A percentile compares a stretch with the other conserved stretches of the same genome.
Conservation (phyloP, 2,888 invertebrate genomes). For the Rhagonycha fulva region DNA sequence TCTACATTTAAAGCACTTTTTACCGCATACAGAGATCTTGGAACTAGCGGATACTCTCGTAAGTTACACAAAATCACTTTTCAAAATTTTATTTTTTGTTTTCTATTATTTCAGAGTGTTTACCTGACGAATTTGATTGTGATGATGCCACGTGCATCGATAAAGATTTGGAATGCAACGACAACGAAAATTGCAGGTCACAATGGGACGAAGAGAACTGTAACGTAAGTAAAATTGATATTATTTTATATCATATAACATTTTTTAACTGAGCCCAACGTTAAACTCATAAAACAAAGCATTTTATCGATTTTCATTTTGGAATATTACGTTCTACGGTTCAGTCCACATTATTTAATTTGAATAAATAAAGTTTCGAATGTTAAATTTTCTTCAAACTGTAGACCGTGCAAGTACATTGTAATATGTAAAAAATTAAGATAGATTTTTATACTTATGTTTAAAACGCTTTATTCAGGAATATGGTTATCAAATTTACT, state of each 20-base stretch:
- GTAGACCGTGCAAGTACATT: not conserved
- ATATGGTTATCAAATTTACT: not conserved
- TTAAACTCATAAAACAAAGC: not conserved
- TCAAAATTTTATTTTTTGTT: not conserved
- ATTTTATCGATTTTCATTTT: not conserved
- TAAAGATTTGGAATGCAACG: slow-evolving; percentile 69
- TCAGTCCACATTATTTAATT: not conserved
- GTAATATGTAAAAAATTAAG: no score
- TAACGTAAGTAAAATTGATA: slow-evolving; percentile 52
- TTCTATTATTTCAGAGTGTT: slow-evolving; percentile 48
- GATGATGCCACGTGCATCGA: slow-evolving; percentile 88
- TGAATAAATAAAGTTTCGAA: not conserved
- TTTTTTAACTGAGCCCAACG: not conserved
- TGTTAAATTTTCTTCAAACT: not conserved
- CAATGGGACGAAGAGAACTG: slow-evolving; percentile 78
- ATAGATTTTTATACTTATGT: no score
- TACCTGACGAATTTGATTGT: slow-evolving; percentile 74
- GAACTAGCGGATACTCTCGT: slow-evolving; percentile 44
- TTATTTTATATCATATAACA: no score
- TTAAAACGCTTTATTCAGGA: not conserved
- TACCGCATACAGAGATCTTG: slow-evolving; percentile 73
- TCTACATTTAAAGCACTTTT: slow-evolving; percentile 73
- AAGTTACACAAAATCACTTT: slow-evolving; percentile 4
- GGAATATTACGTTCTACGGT: not conserved
- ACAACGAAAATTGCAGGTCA: slow-evolving; percentile 77